A percentile compares a stretch with the other conserved stretches of the same genome.
Evolutionary conservation across 2,113 vertebrate genomes (phyloP).

Genomic region (Colius striatus): DNA sequence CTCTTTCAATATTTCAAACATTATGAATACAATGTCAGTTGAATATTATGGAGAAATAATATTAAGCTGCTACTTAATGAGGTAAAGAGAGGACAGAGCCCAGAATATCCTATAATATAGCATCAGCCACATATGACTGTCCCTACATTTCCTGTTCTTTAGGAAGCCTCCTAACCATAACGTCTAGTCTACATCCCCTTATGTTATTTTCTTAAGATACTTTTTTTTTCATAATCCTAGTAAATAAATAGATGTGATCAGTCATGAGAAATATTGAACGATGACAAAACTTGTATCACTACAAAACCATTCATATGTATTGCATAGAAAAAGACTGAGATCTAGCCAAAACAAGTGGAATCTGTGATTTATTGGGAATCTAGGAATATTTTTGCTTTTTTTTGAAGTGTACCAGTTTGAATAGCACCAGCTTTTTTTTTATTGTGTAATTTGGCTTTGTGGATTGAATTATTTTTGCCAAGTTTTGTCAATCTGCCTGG

Average conservation of each 20-base stretch:
- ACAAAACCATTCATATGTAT: background rate
- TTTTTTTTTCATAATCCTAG: background rate
- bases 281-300: background rate
- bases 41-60: background rate
- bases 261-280: background rate
- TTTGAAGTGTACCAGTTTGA: background rate
- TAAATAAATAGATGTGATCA: background rate
- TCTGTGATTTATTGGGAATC: constrained; percentile 7
- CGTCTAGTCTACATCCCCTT: background rate
- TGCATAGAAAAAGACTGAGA: background rate
- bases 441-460: background rate
- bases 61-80: background rate
- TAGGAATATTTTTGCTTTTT: background rate
- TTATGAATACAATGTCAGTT: background rate
- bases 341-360: constrained; percentile 15
- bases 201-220: background rate
- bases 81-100: background rate
- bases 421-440: background rate
- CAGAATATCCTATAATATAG: background rate
- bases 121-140: background rate
- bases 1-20: background rate
- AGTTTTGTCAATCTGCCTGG: constrained; percentile 22
- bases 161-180: background rate
- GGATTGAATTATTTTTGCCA: constrained; percentile 31
- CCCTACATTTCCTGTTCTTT: background rate